Base-by-base conservation (phyloP, 2,113 vertebrate genomes). In the Cebus imitator region DNA sequence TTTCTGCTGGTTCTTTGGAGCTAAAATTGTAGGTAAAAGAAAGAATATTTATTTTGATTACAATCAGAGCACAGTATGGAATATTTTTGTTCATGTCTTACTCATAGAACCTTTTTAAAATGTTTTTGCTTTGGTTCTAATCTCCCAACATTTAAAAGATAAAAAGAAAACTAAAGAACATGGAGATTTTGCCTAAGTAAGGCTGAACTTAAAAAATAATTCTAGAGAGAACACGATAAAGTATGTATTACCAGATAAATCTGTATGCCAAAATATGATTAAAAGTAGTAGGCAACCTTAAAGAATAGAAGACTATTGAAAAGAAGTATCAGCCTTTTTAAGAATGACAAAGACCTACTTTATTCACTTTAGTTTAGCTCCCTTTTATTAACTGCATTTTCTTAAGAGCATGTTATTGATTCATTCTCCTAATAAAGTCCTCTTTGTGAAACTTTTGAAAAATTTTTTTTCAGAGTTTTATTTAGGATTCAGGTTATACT, bases 1-100 rank as follows among this genome's bases (percentile, higher is more conserved):
- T 8, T 30, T 84, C 23, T 6, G 17, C n/a, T 68, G 35, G 70
- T 89, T 90, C 87, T 83, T 73, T 37, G 82, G 48, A 88, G 66
- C 66, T 95, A 97, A 97, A 73, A 90, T 76, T 93, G 13, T 73
- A 72, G 87, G 30, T 55, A 68, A 94, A 81, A 92, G 25, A 83
- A 90, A 61, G 32, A 81, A 79, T 8, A 64, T 58, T 91, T 89
- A 82, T 88, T 95, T 97, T 89, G 3, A 73, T 95, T 64, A 73
- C 48, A 94, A 82, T 84, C 66, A 87, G 21, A 85, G 32, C 12
- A 81, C 12, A 91, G 68, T 66, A 8, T n/a, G 55, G 40, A 91
- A 72, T 91, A 75, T 90, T 87, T 83, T 81, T 92, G 23, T 73
- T 94, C 75, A 73, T 87, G 6, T 64, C 78, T 85, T 83, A 94